These are phyloP conservation scores for Microctonus hyperodae DNA, from an alignment of 2,888 invertebrate species.

Conservation along the genomic window DNA sequence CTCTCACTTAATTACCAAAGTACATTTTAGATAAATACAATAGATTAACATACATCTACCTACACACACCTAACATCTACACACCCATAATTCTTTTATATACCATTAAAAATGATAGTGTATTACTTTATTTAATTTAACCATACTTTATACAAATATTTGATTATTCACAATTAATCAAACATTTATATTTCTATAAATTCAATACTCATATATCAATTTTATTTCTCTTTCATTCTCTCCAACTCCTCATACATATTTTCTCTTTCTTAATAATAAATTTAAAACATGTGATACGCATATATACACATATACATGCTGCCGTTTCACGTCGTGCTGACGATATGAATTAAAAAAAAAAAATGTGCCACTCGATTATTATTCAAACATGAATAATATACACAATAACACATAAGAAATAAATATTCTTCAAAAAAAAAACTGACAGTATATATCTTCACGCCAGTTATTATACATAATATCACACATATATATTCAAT, in stretches of 20 bases:
- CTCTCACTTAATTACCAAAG: not conserved
- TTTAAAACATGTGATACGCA: constrained; percentile 21
- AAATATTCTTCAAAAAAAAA: constrained; percentile 16
- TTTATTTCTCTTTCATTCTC: not conserved
- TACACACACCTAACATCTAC: too few species aligned
- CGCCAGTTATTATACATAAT: constrained; percentile 29
- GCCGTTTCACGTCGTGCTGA: constrained; percentile 19
- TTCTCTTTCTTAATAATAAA: not conserved
- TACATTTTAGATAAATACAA: not conserved
- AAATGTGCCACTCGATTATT: constrained; percentile 4
- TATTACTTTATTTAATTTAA: not conserved
- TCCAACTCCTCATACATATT: not conserved
- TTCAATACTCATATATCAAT: not conserved
- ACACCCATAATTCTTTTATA: not conserved
- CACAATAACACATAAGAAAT: constrained; percentile 17
- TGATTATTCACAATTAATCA: constrained; percentile 4
- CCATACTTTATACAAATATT: not conserved
- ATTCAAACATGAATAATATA: constrained; percentile 22
- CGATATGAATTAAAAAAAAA: constrained; percentile 12
- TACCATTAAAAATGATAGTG: not conserved
- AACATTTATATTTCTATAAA: not conserved
- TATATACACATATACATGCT: not conserved
- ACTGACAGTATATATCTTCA: constrained; percentile 5
- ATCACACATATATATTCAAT: not conserved
- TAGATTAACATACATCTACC: too few species aligned